These are phyloP conservation scores for Trachythela sp. DNA, from an alignment of 64 coral and sea anemone species.

Conservation along the genomic window DNA sequence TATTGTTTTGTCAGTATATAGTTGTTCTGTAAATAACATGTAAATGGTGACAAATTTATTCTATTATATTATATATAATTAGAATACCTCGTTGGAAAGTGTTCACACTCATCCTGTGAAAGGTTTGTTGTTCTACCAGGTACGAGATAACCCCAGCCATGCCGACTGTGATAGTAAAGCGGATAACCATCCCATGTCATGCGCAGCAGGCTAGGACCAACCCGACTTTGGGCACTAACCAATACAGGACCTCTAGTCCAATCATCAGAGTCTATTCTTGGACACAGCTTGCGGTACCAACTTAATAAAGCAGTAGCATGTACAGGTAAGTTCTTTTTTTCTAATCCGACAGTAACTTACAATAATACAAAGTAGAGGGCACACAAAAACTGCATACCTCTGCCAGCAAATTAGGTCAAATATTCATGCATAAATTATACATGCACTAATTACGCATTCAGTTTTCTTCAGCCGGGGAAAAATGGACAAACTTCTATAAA, in stretches of 20 bases:
- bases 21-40: no score
- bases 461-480: no score
- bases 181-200: slow-evolving; percentile 99
- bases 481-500: no score
- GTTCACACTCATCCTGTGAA: not conserved
- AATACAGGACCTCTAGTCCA: slow-evolving; percentile 57
- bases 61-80: not conserved
- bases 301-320: slow-evolving; percentile 7
- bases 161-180: slow-evolving; percentile 74
- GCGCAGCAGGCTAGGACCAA: slow-evolving; percentile 73
- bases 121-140: slow-evolving; percentile 80
- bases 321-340: not conserved
- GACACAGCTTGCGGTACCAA: slow-evolving; percentile 90
- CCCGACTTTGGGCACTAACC: slow-evolving; percentile 75
- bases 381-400: no score
- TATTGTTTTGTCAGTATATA: no score
- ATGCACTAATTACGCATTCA: no score
- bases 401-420: no score
- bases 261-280: slow-evolving; percentile 54
- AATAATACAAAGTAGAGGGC: no score
- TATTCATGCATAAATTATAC: no score
- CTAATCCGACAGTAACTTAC: no score
- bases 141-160: slow-evolving; percentile 97
- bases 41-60: not conserved
- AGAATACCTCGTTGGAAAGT: slow-evolving; percentile 74